Percentiles rank a stretch among this genome's conserved stretches.
These are phyloP conservation scores for Myopa tessellatipennis DNA, from an alignment of 2,888 invertebrate genomes.

Conservation along the genomic window DNA sequence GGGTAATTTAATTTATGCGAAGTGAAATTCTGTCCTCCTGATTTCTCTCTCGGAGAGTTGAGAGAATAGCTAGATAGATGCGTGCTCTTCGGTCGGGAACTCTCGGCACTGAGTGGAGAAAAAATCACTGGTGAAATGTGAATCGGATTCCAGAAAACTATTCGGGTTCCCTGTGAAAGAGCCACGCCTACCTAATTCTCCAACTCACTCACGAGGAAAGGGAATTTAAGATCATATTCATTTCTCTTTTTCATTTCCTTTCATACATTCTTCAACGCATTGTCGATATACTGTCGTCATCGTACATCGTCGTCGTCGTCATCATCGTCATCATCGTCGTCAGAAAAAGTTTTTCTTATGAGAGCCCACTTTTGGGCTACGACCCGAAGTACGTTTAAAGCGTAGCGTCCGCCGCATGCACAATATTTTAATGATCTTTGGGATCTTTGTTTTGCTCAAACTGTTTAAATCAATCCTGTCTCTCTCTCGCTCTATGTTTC, in stretches of 20 bases:
- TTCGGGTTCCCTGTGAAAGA: too few relatives aligned
- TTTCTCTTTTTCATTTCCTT: slow-evolving; percentile 8
- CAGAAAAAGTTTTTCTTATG: slow-evolving; percentile 60
- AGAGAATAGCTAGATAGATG: too few relatives aligned
- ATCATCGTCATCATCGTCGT: slow-evolving; percentile 44
- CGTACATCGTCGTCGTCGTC: slow-evolving; percentile 28
- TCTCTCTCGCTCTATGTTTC: neutral
- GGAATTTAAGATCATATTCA: neutral
- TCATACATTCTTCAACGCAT: neutral
- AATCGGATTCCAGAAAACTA: neutral
- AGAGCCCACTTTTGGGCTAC: slow-evolving; percentile 66
- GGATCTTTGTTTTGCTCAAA: too few relatives aligned
- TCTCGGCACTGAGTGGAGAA: neutral
- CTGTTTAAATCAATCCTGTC: too few relatives aligned
- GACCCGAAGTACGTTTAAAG: slow-evolving; percentile 65
- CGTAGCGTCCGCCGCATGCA: neutral
- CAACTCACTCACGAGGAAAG: neutral
- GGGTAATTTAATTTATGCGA: slow-evolving; percentile 78
- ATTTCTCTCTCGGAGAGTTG: too few relatives aligned
- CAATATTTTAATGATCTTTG: neutral
- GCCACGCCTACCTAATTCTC: neutral
- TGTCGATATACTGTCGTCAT: slow-evolving; percentile 21
- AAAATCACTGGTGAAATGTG: neutral
- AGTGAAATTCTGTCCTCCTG: neutral
- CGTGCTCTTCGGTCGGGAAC: neutral